phyloP scores from a whole-genome alignment of 2,797 vertebrate species.

The Triplophysa bombifrons region DNA sequence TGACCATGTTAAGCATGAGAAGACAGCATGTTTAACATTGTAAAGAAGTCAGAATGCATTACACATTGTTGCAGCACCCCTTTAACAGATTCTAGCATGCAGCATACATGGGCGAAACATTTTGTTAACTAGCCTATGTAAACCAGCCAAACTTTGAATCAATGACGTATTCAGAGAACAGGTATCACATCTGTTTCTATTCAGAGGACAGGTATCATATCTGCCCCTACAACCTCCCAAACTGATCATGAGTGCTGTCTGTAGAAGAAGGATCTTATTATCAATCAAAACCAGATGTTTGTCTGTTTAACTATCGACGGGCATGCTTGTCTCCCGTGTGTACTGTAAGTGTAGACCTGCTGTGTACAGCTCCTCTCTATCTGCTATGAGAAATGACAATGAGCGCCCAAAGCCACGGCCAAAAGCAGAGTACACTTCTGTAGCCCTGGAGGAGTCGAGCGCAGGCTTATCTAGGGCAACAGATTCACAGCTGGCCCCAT shows the following conservation, averaged over 20 bases:
- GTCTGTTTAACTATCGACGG: conserved; percentile 52
- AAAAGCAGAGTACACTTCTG: conserved; percentile 66
- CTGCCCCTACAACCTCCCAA: conserved; percentile 31
- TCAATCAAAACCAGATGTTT: conserved; percentile 46
- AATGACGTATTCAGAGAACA: background rate
- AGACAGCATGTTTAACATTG: too few relatives aligned
- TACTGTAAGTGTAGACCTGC: conserved; percentile 36
- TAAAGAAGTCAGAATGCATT: too few relatives aligned
- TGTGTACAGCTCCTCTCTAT: conserved; percentile 47
- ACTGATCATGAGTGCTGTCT: conserved; percentile 27
- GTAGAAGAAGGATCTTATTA: conserved; percentile 42
- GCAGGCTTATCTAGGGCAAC: conserved; percentile 76
- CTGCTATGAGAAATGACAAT: conserved; percentile 56
- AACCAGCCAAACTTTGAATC: background rate
- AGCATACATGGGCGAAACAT: background rate
- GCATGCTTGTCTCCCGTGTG: conserved; percentile 26
- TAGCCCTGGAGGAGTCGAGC: conserved; percentile 65
- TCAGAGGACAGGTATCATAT: background rate
- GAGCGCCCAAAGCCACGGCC: conserved; percentile 40
- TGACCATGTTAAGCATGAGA: too few relatives aligned
- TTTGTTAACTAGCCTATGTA: background rate
- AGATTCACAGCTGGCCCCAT: conserved; percentile 76
- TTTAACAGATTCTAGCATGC: background rate
- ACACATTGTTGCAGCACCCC: too few relatives aligned
- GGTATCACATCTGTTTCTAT: background rate